Percentiles rank a stretch among this genome's conserved stretches.
Evolutionary conservation across 2,888 invertebrate species (phyloP).

Genomic region (Drosophila suboccidentalis): DNA sequence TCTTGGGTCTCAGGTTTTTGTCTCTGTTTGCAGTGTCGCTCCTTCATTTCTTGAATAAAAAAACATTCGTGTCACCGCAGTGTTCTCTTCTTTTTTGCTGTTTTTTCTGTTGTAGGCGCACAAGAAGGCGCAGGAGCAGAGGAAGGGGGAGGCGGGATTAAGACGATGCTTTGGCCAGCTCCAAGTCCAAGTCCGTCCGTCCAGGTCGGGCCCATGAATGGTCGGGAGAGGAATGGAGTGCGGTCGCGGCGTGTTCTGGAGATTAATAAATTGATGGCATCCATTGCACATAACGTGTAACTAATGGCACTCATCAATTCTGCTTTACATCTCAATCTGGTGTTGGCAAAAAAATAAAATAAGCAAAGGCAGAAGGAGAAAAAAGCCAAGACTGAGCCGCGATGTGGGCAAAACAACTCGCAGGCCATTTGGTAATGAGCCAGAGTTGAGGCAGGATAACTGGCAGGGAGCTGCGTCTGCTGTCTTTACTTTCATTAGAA

Average conservation of each 20-base stretch:
- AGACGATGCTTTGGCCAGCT: constrained; percentile 61
- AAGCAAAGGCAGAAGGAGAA: constrained; percentile 15
- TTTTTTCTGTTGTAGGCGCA: constrained; percentile 54
- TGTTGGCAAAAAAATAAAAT: constrained; percentile 71
- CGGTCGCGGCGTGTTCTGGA: constrained; percentile 85
- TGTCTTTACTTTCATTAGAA: constrained; percentile 58
- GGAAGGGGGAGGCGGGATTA: constrained; percentile 62
- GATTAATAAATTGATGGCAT: constrained; percentile 87
- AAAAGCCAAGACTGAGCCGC: constrained; percentile 33
- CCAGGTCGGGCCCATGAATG: constrained; percentile 54
- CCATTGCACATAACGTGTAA: constrained; percentile 87
- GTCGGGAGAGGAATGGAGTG: constrained; percentile 33
- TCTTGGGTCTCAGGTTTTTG: constrained; percentile 24
- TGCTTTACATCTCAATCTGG: constrained; percentile 87
- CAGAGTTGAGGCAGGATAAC: constrained; percentile 65
- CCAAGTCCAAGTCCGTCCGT: constrained; percentile 27
- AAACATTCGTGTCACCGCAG: constrained; percentile 75
- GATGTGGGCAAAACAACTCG: constrained; percentile 50
- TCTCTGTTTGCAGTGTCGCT: constrained; percentile 47
- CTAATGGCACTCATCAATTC: constrained; percentile 86
- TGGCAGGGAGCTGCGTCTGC: neutral
- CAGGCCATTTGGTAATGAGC: constrained; percentile 66
- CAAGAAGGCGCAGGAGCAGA: neutral
- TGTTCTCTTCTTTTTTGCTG: constrained; percentile 10
- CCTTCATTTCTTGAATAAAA: constrained; percentile 66